A percentile compares a stretch with the other conserved stretches of the same genome.
phyloP scores from a whole-genome alignment of 2,888 invertebrate species.

The Autographa pulchrina region DNA sequence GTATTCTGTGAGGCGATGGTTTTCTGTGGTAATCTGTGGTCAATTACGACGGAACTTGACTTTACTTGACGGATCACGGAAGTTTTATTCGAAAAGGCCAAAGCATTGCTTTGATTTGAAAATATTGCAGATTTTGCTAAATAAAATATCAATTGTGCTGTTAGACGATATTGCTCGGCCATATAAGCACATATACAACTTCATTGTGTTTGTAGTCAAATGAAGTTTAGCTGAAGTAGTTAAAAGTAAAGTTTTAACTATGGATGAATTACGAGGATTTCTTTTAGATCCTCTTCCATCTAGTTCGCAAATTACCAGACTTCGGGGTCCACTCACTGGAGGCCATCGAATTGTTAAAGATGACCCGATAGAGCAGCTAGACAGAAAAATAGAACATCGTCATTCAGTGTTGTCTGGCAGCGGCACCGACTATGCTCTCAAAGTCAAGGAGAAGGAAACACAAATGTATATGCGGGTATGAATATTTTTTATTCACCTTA shows the following conservation, averaged over 20 bases:
- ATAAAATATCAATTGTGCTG: background rate
- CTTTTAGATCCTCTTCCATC: conserved; percentile 77
- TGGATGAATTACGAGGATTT: conserved; percentile 82
- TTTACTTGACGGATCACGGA: background rate
- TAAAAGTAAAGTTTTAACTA: conserved; percentile 53
- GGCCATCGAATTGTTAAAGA: conserved; percentile 76
- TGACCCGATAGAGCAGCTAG: conserved; percentile 69
- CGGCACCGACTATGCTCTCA: conserved; percentile 79
- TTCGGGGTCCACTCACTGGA: conserved; percentile 78
- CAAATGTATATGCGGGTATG: conserved; percentile 77
- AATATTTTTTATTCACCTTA: background rate
- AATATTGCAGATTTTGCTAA: background rate
- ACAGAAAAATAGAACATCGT: conserved; percentile 77
- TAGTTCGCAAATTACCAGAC: conserved; percentile 69
- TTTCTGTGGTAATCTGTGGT: background rate
- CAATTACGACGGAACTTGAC: background rate
- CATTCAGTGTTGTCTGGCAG: conserved; percentile 68
- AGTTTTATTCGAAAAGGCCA: background rate
- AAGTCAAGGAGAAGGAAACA: conserved; percentile 74
- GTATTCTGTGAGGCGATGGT: background rate
- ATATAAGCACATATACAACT: background rate
- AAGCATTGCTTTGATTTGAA: background rate
- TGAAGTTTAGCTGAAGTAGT: background rate
- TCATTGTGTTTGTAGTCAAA: background rate
- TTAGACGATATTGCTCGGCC: background rate